Conservation (phyloP, 2,888 invertebrate genomes). For the Chromoteleia sp. region DNA sequence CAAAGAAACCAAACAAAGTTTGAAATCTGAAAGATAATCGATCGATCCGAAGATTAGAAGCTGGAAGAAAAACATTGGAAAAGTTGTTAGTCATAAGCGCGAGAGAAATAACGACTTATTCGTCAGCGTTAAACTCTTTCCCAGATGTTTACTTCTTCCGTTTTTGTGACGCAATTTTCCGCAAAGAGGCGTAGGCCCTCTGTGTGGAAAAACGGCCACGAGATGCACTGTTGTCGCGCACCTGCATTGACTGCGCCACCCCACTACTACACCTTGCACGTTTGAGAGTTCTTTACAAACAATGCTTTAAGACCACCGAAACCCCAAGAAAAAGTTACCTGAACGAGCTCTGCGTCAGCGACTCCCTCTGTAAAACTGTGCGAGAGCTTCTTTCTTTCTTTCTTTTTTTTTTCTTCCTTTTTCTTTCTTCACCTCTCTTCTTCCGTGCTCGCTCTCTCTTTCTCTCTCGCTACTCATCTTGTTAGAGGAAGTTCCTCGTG, state of each 20-base stretch:
- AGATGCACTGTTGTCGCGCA: conserved; percentile 9
- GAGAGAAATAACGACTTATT: conserved; percentile 12
- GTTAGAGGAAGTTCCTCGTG: conserved; percentile 40
- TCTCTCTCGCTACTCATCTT: conserved; percentile 57
- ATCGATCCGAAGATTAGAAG: conserved; percentile 8
- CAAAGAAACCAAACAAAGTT: conserved; percentile 6
- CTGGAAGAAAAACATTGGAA: conserved; percentile 9
- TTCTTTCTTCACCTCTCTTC: background rate
- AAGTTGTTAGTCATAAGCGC: conserved; percentile 17
- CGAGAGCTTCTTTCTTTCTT: conserved; percentile 21
- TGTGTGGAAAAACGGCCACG: conserved; percentile 3
- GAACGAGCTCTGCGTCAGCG: conserved; percentile 66
- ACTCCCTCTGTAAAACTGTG: conserved; percentile 16
- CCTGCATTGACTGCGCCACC: conserved; percentile 36
- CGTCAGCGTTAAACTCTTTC: conserved; percentile 12
- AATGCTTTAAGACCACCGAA: conserved; percentile 60
- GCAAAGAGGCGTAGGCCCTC: background rate
- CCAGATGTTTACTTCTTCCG: background rate
- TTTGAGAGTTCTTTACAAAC: conserved; percentile 69
- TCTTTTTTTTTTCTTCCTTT: conserved; percentile 7
- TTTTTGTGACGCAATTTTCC: conserved; percentile 6
- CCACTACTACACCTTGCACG: conserved; percentile 61
- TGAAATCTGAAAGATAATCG: conserved; percentile 7
- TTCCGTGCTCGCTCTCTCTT: background rate
- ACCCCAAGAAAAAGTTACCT: conserved; percentile 72